Conservation (phyloP, 2,888 invertebrate species). For the Agrypnus murinus region DNA sequence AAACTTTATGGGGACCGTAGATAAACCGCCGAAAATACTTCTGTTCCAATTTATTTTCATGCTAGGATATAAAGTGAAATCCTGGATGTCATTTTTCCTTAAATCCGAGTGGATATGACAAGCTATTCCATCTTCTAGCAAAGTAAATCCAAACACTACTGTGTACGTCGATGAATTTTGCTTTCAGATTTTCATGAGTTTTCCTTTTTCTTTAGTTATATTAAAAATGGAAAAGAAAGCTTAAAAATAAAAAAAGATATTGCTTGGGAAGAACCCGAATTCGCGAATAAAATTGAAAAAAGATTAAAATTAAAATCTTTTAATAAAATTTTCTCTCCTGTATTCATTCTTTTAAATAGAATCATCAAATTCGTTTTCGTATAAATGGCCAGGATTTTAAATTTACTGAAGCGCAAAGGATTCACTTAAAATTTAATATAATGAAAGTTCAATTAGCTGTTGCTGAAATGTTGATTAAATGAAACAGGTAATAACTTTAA, state of each 20-base stretch:
- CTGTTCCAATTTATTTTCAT: constrained; percentile 54
- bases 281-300: background rate
- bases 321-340: constrained; percentile 8
- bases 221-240: no score
- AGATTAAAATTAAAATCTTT: constrained; percentile 8
- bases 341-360: constrained; percentile 21
- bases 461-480: constrained; percentile 24
- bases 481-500: constrained; percentile 17
- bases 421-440: constrained; percentile 19
- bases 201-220: background rate
- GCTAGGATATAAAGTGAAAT: constrained; percentile 50
- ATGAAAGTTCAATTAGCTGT: constrained; percentile 30
- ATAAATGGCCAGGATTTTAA: constrained; percentile 22
- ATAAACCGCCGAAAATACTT: constrained; percentile 46
- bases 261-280: background rate
- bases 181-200: constrained; percentile 25
- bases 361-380: background rate
- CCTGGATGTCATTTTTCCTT: constrained; percentile 54
- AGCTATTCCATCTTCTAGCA: constrained; percentile 53
- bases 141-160: constrained; percentile 32
- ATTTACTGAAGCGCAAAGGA: constrained; percentile 14
- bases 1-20: constrained; percentile 46
- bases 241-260: background rate
- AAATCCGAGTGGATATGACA: constrained; percentile 58
- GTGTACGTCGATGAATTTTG: constrained; percentile 29